Base-by-base conservation (phyloP, 2,113 vertebrate genomes). In the Dissostichus mawsoni region DNA sequence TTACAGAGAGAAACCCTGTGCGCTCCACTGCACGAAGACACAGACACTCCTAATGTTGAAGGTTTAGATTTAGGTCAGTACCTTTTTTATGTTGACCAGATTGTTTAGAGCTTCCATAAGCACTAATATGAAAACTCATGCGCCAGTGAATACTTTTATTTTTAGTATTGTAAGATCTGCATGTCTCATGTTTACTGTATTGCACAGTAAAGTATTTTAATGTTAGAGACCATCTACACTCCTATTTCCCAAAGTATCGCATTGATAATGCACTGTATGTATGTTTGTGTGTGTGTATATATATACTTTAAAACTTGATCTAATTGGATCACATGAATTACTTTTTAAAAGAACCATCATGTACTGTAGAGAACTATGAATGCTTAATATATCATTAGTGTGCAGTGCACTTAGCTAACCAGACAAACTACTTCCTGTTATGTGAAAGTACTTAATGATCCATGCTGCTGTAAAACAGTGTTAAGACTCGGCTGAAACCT, bases 361-460 rank as follows among this genome's bases (percentile, higher is more conserved):
- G 58, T 83, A 52, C 44, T 64, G 11, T 23, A 56, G 59, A 8
- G 11, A 51, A 33, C 44, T 45, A 11, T 10, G 63, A 67, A 62
- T 67, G 2, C 23, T 17, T 51, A 57, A 56, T 62, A 55, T 68
- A 45, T 69, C 11, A 23, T 61, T 65, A 74, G 58, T 74, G 41
- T 83, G 75, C 81, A 55, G 66, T 80, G 58, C 69, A 78, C 63
- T 73, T 45, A 50, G 50, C 76, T 76, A 82, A 73, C 23, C 33
- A 61, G 41, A 52, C 66, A 5, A 85, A 58, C 69, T 12, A 70
- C 45, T 73, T 78, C 11, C 18, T 62, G 62, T 8, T 70, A 52
- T 69, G 53, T 77, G 36, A 55, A 5, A 7, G 66, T 3, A 53
- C 58, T 69, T 69, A 52, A 71, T 51, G n/a, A 70, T 76, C 33